Conservation (phyloP, 2,113 vertebrate species). For the Mirounga angustirostris region DNA sequence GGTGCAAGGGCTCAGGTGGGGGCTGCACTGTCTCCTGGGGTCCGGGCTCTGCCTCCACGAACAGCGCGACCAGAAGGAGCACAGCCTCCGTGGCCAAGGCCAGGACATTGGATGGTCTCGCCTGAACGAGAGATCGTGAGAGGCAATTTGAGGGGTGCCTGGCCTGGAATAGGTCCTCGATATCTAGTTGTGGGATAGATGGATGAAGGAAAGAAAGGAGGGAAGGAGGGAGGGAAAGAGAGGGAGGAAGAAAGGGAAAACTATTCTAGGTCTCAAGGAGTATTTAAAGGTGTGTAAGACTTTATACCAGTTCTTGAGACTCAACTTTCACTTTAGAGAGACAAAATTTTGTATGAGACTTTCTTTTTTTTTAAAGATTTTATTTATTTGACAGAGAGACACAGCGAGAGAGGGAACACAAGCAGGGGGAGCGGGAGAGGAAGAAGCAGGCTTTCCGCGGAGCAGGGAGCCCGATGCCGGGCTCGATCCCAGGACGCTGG, state of each 20-base stretch:
- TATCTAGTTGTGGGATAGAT: too few species aligned
- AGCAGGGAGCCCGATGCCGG: too few species aligned
- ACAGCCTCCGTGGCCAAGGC: not conserved
- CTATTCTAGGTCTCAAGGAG: not conserved
- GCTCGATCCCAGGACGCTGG: too few species aligned
- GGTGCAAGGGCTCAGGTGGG: rapidly evolving
- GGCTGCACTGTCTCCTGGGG: not conserved
- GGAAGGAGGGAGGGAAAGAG: not conserved
- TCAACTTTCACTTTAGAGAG: not conserved
- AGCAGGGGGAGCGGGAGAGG: too few species aligned
- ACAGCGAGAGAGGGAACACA: too few species aligned
- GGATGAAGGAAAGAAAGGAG: not conserved
- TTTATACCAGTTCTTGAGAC: not conserved
- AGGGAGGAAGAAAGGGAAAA: not conserved
- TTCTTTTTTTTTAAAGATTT: too few species aligned
- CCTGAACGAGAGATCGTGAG: not conserved
- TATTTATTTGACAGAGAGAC: too few species aligned
- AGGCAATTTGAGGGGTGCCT: too few species aligned
- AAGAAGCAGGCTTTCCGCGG: too few species aligned
- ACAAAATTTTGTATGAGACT: not conserved
- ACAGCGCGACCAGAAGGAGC: not conserved
- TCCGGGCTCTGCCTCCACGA: not conserved
- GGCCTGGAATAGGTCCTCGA: not conserved
- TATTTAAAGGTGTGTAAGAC: not conserved
- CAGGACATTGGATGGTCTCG: too few species aligned